These are phyloP conservation scores for Dryas iulia DNA, from an alignment of 1,140 invertebrate species.

Conservation along the genomic window DNA sequence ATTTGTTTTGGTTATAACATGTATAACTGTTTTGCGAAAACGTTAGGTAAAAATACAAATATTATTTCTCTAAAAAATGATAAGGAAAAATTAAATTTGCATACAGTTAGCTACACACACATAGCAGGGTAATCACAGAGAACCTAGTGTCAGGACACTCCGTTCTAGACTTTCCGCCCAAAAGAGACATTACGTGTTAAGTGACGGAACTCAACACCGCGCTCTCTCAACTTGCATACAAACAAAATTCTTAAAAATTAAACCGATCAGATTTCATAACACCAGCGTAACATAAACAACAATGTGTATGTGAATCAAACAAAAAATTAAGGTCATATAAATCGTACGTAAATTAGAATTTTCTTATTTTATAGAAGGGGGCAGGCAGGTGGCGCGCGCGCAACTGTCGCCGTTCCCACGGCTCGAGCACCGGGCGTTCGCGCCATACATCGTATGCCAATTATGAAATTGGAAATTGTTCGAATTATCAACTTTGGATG, in stretches of 20 bases:
- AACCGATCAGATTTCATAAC: constrained; percentile 4
- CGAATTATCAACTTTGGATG: constrained; percentile 21
- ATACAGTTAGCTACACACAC: too few relatives aligned
- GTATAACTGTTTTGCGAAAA: too few relatives aligned
- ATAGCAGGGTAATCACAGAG: too few relatives aligned
- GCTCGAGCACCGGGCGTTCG: constrained; percentile 39
- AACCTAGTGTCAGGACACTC: too few relatives aligned
- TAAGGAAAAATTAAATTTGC: too few relatives aligned
- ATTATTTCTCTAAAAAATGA: too few relatives aligned
- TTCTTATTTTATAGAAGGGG: constrained; percentile 64
- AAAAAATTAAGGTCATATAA: constrained; percentile 62
- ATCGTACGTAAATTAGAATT: constrained; percentile 68
- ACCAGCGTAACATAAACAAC: constrained; percentile 2
- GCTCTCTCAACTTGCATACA: neutral
- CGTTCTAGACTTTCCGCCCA: too few relatives aligned
- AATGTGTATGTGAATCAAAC: constrained; percentile 18
- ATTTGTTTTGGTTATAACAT: too few relatives aligned
- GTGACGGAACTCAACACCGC: too few relatives aligned
- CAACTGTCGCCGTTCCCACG: constrained; percentile 51
- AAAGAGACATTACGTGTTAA: too few relatives aligned
- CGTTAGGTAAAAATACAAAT: too few relatives aligned
- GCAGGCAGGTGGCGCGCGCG: constrained; percentile 67
- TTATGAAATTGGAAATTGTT: constrained; percentile 49
- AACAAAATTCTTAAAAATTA: neutral
- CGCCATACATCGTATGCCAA: constrained; percentile 51